A percentile compares a stretch with the other conserved stretches of the same genome.
phyloP scores from a whole-genome alignment of 2,797 vertebrate species.

The Rhynchonycteris naso region DNA sequence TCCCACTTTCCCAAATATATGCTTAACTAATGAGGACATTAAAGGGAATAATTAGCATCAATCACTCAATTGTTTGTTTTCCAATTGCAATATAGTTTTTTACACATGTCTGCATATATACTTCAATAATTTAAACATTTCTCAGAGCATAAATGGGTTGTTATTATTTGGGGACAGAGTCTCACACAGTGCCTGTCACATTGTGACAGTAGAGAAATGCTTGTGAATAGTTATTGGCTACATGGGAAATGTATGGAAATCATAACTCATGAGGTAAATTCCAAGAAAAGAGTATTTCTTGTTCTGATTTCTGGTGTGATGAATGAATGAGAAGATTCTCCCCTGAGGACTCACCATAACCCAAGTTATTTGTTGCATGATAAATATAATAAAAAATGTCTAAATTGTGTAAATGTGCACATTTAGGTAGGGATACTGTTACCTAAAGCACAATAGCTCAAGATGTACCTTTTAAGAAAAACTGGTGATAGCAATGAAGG shows the following conservation, averaged over 20 bases:
- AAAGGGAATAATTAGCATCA: background rate
- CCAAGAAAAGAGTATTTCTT: background rate
- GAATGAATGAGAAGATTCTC: background rate
- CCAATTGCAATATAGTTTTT: background rate
- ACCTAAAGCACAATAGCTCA: background rate
- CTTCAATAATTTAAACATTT: constrained; percentile 5
- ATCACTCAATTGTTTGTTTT: background rate
- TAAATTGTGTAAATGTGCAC: background rate
- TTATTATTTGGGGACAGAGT: background rate
- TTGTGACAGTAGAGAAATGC: background rate
- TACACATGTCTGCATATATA: background rate
- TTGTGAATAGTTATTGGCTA: background rate
- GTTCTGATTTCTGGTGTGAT: background rate
- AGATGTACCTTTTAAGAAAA: constrained; percentile 1
- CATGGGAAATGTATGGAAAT: background rate
- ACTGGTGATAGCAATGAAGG: background rate
- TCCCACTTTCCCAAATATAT: background rate
- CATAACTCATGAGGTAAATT: background rate
- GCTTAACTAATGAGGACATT: background rate
- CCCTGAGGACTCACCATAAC: background rate
- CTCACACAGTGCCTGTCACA: background rate
- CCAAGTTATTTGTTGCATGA: background rate
- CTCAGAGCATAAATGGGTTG: background rate
- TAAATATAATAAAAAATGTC: background rate
- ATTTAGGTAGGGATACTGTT: background rate